A percentile compares a stretch with the other conserved stretches of the same genome.
These are phyloP conservation scores for Alca torda DNA, from an alignment of 2,797 vertebrate genomes.

Conservation along the genomic window DNA sequence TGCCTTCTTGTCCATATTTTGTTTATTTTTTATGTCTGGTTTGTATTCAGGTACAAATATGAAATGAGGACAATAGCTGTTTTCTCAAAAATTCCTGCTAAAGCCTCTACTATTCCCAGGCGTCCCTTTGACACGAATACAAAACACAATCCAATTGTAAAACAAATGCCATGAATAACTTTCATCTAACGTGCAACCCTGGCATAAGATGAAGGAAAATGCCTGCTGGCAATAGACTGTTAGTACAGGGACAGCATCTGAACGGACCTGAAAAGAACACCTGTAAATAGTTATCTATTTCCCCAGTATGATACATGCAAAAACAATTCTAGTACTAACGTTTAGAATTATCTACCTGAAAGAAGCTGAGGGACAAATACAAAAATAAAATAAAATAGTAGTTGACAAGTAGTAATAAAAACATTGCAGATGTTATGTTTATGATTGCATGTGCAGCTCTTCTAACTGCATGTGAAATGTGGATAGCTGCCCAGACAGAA, in stretches of 20 bases:
- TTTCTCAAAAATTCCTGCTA: constrained; percentile 23
- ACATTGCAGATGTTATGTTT: neutral
- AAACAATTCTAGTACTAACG: neutral
- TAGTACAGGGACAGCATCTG: neutral
- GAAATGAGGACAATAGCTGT: constrained; percentile 5
- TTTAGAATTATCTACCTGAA: neutral
- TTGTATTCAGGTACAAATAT: neutral
- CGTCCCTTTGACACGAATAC: constrained; percentile 1
- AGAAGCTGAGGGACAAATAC: neutral
- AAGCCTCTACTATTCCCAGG: neutral
- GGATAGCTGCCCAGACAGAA: neutral
- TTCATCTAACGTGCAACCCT: neutral
- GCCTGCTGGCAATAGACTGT: neutral
- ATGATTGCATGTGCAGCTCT: neutral
- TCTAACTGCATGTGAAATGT: neutral
- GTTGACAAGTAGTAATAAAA: neutral
- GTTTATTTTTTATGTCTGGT: neutral
- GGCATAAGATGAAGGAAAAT: neutral
- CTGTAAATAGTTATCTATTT: neutral
- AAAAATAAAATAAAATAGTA: neutral
- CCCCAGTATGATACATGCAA: neutral
- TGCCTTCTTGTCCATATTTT: neutral
- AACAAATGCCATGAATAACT: neutral
- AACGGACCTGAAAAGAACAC: neutral
- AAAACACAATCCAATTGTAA: neutral